Conservation (phyloP, 2,888 invertebrate genomes). For the Carabus problematicus region DNA sequence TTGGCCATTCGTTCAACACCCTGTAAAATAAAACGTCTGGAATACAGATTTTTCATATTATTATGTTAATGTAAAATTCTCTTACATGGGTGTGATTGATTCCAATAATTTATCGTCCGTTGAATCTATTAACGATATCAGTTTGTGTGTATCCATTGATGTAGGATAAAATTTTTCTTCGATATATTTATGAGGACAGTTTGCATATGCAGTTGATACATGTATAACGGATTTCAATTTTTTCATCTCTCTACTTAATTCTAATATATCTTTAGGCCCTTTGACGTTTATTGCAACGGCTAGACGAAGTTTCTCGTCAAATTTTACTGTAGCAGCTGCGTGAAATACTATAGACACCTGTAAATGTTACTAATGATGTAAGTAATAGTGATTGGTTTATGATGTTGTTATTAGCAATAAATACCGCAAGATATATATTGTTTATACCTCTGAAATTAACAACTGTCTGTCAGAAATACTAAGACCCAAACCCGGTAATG, state of each 20-base stretch:
- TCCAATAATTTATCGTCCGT: constrained; percentile 63
- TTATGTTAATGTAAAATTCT: not conserved
- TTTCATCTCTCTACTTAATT: constrained; percentile 71
- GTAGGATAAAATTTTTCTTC: constrained; percentile 65
- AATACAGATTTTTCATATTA: not conserved
- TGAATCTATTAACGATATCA: constrained; percentile 62
- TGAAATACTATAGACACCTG: constrained; percentile 63
- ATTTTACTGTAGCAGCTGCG: constrained; percentile 67
- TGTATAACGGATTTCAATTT: constrained; percentile 67
- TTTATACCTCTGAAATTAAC: constrained; percentile 60
- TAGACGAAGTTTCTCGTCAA: constrained; percentile 77
- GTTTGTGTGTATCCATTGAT: constrained; percentile 62
- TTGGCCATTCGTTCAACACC: constrained; percentile 77
- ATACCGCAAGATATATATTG: not conserved
- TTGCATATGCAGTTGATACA: constrained; percentile 67
- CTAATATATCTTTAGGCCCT: constrained; percentile 70
- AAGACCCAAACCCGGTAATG: constrained; percentile 67
- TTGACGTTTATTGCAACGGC: constrained; percentile 78
- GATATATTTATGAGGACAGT: constrained; percentile 61
- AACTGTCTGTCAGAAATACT: constrained; percentile 63
- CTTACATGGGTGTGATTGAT: constrained; percentile 64
- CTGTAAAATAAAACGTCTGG: constrained; percentile 57
- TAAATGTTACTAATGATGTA: constrained; percentile 57
- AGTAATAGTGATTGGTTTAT: constrained; percentile 55
- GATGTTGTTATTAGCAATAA: not conserved